These are phyloP conservation scores for Chydorus sphaericus DNA, from an alignment of 2,888 invertebrate genomes.

Conservation along the genomic window DNA sequence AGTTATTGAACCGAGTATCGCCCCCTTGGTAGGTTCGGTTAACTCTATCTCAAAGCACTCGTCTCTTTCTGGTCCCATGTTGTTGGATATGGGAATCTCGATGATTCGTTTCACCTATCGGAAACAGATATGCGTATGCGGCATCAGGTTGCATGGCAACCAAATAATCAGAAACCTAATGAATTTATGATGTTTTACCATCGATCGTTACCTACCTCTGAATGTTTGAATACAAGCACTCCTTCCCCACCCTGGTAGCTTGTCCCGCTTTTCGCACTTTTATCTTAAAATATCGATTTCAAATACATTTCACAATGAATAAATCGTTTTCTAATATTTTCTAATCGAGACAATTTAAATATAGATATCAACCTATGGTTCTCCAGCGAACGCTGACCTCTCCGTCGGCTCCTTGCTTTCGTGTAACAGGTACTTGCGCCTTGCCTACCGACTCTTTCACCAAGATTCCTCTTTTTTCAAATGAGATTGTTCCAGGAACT, in stretches of 20 bases:
- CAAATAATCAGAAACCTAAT: too few relatives aligned
- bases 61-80: constrained; percentile 38
- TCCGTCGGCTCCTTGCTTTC: constrained; percentile 39
- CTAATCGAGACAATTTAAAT: too few relatives aligned
- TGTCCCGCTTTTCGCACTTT: constrained; percentile 36
- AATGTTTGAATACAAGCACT: constrained; percentile 31
- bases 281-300: constrained; percentile 26
- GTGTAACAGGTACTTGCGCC: constrained; percentile 33
- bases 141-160: background rate
- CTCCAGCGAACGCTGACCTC: constrained; percentile 21
- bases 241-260: constrained; percentile 39
- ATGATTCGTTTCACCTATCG: constrained; percentile 34
- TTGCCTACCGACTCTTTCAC: constrained; percentile 39
- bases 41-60: constrained; percentile 42
- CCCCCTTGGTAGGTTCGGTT: constrained; percentile 32
- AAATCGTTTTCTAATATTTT: too few relatives aligned
- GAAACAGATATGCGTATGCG: background rate
- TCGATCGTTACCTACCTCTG: constrained; percentile 31
- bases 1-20: constrained; percentile 32
- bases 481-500: constrained; percentile 40
- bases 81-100: constrained; percentile 39
- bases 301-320: constrained; percentile 24
- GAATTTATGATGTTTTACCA: background rate
- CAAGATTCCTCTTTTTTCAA: constrained; percentile 37
- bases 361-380: constrained; percentile 36